These are phyloP conservation scores for Lophotis ruficrista DNA, from an alignment of 2,113 vertebrate species.

Conservation along the genomic window DNA sequence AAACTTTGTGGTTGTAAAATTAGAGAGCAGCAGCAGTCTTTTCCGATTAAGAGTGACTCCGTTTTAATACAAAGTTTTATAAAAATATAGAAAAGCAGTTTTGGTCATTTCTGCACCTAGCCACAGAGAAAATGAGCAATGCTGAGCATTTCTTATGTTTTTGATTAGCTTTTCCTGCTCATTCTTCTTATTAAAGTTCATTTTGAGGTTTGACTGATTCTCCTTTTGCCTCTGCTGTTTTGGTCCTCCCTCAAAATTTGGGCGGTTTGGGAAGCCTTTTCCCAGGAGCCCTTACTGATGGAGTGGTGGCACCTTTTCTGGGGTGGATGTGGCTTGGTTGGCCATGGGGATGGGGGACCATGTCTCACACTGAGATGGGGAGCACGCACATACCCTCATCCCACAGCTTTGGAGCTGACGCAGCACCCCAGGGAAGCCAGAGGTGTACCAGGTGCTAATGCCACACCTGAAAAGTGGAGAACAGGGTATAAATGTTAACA, in stretches of 20 bases:
- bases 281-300: fast-evolving
- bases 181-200: not conserved
- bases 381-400: not conserved
- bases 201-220: conserved; percentile 4
- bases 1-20: not conserved
- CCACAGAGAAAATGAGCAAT: not conserved
- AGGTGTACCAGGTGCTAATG: not conserved
- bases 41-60: not conserved
- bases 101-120: not conserved
- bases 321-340: not conserved
- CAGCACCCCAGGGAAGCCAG: not conserved
- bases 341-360: fast-evolving
- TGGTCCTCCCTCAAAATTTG: not conserved
- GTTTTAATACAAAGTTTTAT: not conserved
- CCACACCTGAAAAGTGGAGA: not conserved
- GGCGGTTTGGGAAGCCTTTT: not conserved
- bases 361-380: not conserved
- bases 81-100: not conserved
- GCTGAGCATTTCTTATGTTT: not conserved
- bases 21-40: not conserved
- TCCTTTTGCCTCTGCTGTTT: not conserved
- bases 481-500: not conserved
- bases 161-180: not conserved
- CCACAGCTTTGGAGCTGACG: not conserved
- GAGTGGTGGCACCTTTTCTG: not conserved